Percentiles rank a stretch among this genome's conserved stretches.
Conservation (phyloP, 2,888 invertebrate genomes). For the Lymantria dispar region DNA sequence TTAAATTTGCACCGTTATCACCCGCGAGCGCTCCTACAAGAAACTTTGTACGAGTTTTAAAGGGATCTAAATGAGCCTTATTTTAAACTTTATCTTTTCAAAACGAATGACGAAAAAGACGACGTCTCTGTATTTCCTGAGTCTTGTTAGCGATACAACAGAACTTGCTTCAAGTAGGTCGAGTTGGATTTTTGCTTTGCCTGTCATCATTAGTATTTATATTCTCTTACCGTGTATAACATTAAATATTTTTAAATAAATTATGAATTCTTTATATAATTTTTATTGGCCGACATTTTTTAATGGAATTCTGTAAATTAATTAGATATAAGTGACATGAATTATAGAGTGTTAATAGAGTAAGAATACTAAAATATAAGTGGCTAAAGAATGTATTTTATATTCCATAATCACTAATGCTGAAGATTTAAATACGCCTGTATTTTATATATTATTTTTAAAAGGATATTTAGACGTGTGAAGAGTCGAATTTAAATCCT, state of each 20-base stretch:
- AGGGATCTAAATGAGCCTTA: constrained; percentile 66
- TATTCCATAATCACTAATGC: no score
- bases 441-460: no score
- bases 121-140: constrained; percentile 18
- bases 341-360: no score
- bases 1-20: constrained; percentile 75
- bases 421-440: no score
- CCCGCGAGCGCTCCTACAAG: constrained; percentile 62
- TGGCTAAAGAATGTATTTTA: no score
- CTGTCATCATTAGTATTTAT: constrained; percentile 3
- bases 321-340: no score
- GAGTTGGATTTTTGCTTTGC: constrained; percentile 8
- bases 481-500: no score
- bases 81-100: constrained; percentile 51
- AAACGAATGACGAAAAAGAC: constrained; percentile 27
- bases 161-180: constrained; percentile 14
- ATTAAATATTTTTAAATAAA: background rate
- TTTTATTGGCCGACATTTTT: no score
- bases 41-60: constrained; percentile 66
- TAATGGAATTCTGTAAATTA: no score
- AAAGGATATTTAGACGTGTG: no score
- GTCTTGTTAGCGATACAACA: constrained; percentile 17
- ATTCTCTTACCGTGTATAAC: background rate
- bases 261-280: background rate
- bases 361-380: no score